Base-by-base conservation (phyloP, 2,888 invertebrate species). In the Ectropis crepuscularia region DNA sequence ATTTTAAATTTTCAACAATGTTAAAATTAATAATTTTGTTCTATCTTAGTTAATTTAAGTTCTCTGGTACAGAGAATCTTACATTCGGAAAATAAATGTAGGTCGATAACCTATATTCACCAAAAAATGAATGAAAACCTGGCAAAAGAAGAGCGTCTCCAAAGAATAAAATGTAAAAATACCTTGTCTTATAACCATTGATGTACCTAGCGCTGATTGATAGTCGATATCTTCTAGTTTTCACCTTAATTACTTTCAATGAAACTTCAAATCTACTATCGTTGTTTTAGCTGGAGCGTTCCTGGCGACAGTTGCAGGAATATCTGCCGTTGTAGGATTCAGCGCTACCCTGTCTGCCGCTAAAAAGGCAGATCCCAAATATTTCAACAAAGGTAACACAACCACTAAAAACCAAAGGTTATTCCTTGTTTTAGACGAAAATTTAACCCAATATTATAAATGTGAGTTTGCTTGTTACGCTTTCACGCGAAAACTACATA, bases 281-380 rank as follows among this genome's bases (percentile, higher is more conserved):
- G 12, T 12, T 49, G 12, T 80, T 94, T 66, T 85, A 96, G 96
- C 95, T 79, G 95, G 94, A 53, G 86, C 95, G 66, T 97, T 97
- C 84, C 82, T 97, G 55, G 94, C 95, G 37, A 91, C 95, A 45
- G 94, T 97, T 9, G 95, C 96, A 57, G 97, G 98, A 6, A 91
- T 97, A 51, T 96, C 98, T 0, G 95, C 97, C 2, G 79, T 97
- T 8, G 93, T 96, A 74, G 98, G 98, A 6, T 98, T 98, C 85
- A 95, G 97, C 36, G 93, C 95, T 61, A 96, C 98, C 7, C 73
- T 98, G 49, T 94, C 96, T 11, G 93, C 95, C 59, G 96, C 96
- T 0, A 97, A 96, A 83, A 96, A 96, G 82, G 94, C 95, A 63
- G 98, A 98, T 80, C 96, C 96, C 0, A 94, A 95, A 80, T 95